Evolutionary conservation across 2,888 invertebrate genomes (phyloP).

Genomic region (Carcina quercana): DNA sequence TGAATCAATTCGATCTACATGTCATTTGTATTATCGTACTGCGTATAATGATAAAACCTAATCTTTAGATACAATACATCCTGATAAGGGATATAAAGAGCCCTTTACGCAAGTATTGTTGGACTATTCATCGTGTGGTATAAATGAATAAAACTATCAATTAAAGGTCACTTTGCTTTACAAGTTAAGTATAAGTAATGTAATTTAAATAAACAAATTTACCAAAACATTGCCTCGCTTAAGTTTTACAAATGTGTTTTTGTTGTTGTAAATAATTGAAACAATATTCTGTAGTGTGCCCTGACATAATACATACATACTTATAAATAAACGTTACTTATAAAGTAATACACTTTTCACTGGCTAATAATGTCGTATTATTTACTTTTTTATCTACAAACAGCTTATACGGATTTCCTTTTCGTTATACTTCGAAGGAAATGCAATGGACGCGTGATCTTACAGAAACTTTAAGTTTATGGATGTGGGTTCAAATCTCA

Average conservation of each 20-base stretch:
- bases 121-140: constrained; percentile 8
- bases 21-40: too few relatives aligned
- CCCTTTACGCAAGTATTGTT: too few relatives aligned
- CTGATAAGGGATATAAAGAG: too few relatives aligned
- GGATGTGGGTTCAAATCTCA: too few relatives aligned
- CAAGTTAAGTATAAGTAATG: constrained; percentile 23
- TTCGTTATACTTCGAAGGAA: too few relatives aligned
- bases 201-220: constrained; percentile 62
- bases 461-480: too few relatives aligned
- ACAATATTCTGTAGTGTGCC: constrained; percentile 54
- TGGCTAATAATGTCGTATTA: constrained; percentile 32
- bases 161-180: constrained; percentile 3
- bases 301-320: constrained; percentile 57
- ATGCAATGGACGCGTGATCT: too few relatives aligned
- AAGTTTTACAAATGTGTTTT: constrained; percentile 53
- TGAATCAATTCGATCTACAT: too few relatives aligned
- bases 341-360: constrained; percentile 62
- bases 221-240: constrained; percentile 73
- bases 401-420: too few relatives aligned
- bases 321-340: constrained; percentile 29
- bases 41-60: too few relatives aligned
- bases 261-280: constrained; percentile 55
- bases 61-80: too few relatives aligned
- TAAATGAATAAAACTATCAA: background rate
- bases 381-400: constrained; percentile 1